Percentiles rank a stretch among this genome's conserved stretches.
These are phyloP conservation scores for Drosophila burlai DNA, from an alignment of 1,140 invertebrate genomes.

Conservation along the genomic window DNA sequence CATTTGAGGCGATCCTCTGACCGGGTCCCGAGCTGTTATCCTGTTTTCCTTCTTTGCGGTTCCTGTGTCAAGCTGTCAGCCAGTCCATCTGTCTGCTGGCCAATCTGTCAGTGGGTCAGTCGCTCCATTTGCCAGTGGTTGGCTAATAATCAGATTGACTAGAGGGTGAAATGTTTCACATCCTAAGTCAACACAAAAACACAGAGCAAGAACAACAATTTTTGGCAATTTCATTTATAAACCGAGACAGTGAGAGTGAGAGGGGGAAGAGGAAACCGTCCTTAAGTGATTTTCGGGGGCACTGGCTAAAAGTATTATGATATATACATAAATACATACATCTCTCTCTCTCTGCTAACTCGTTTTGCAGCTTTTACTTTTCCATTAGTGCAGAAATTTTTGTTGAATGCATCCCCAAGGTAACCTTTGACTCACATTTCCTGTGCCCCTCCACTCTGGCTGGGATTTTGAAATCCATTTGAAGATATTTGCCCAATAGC, in stretches of 20 bases:
- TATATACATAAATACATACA: slow-evolving; percentile 35
- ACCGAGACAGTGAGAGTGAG: not conserved
- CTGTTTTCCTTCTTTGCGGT: slow-evolving; percentile 20
- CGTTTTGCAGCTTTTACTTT: slow-evolving; percentile 73
- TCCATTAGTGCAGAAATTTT: slow-evolving; percentile 75
- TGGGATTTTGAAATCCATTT: slow-evolving; percentile 77
- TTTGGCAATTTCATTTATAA: slow-evolving; percentile 49
- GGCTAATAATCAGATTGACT: slow-evolving; percentile 66
- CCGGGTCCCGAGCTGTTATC: not conserved
- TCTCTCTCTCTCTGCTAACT: slow-evolving; percentile 40
- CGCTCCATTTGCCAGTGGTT: slow-evolving; percentile 32
- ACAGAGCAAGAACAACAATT: slow-evolving; percentile 34
- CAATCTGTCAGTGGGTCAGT: slow-evolving; percentile 39
- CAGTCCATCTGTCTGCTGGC: slow-evolving; percentile 27
- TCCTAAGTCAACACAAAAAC: slow-evolving; percentile 67
- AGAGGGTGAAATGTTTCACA: slow-evolving; percentile 40
- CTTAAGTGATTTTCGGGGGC: slow-evolving; percentile 62
- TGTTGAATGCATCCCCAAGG: slow-evolving; percentile 75
- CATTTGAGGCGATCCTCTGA: slow-evolving; percentile 2
- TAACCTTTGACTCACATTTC: slow-evolving; percentile 69
- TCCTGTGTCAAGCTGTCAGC: slow-evolving; percentile 35
- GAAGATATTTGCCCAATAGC: slow-evolving; percentile 69
- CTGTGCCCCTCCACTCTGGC: slow-evolving; percentile 26
- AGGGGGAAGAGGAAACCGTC: not conserved
- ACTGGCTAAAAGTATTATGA: slow-evolving; percentile 50